phyloP scores from a whole-genome alignment of 2,888 invertebrate genomes.

The Syrista parreyssii region DNA sequence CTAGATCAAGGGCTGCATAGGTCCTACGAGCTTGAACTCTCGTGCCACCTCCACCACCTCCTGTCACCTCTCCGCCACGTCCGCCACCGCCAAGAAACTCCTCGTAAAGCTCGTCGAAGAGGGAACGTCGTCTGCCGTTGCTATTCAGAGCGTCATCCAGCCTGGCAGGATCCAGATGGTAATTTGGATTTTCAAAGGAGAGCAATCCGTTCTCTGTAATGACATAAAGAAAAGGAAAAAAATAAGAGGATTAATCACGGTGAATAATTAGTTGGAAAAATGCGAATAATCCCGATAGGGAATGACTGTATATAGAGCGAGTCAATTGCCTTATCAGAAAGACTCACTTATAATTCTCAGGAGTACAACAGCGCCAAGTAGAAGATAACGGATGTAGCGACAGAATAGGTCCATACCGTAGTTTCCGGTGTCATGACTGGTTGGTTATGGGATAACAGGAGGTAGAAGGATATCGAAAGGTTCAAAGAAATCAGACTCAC shows the following conservation, averaged over 20 bases:
- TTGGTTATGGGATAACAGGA: not conserved
- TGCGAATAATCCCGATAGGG: not conserved
- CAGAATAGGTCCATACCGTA: conserved; percentile 52
- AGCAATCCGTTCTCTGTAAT: conserved; percentile 88
- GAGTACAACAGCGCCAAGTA: conserved; percentile 46
- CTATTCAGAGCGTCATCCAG: conserved; percentile 82
- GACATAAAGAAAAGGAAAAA: conserved; percentile 38
- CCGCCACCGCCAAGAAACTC: conserved; percentile 69
- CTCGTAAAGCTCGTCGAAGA: conserved; percentile 79
- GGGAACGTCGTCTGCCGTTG: conserved; percentile 70
- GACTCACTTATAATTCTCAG: conserved; percentile 57
- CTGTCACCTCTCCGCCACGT: conserved; percentile 63
- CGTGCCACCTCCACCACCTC: conserved; percentile 67
- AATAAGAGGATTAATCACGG: not conserved
- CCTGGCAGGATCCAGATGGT: conserved; percentile 82
- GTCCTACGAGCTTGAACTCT: conserved; percentile 69
- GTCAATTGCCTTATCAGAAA: not conserved
- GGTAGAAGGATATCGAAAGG: not conserved
- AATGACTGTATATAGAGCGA: not conserved
- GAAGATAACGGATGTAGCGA: conserved; percentile 50
- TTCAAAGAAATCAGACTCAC: not conserved
- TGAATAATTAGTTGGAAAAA: not conserved
- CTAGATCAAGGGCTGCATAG: conserved; percentile 76
- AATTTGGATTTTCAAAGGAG: conserved; percentile 93
- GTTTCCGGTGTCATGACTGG: conserved; percentile 41